A percentile compares a stretch with the other conserved stretches of the same genome.
Conservation (phyloP, 2,888 invertebrate species). For the Seira ritae region DNA sequence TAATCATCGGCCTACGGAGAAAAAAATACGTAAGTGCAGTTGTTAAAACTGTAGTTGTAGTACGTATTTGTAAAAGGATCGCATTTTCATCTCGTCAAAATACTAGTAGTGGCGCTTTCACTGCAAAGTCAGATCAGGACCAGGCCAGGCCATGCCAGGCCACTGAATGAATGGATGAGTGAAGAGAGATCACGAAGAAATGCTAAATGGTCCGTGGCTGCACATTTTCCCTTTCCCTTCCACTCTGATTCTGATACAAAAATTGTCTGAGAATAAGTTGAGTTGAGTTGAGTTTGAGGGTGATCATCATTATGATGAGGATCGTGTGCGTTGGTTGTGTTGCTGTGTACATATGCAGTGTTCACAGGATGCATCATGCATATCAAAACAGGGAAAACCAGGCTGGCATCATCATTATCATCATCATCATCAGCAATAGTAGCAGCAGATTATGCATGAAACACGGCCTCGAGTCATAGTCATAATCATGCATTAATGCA, state of each 20-base stretch:
- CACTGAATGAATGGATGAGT: constrained; percentile 10
- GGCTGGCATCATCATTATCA: neutral
- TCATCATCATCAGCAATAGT: too few relatives aligned
- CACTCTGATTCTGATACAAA: too few relatives aligned
- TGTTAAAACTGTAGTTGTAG: too few relatives aligned
- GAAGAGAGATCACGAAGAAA: constrained; percentile 44
- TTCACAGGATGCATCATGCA: neutral
- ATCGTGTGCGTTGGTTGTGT: too few relatives aligned
- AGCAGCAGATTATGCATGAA: constrained; percentile 9
- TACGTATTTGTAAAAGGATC: too few relatives aligned
- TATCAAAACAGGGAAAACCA: neutral
- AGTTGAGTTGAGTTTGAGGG: too few relatives aligned
- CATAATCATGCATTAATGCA: constrained; percentile 32
- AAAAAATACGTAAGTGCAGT: too few relatives aligned
- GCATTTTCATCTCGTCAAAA: neutral
- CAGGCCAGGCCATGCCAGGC: neutral
- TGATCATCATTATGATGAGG: too few relatives aligned
- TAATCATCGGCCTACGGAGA: neutral
- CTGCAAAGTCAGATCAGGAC: too few relatives aligned
- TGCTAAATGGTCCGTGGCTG: constrained; percentile 62
- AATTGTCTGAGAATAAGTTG: too few relatives aligned
- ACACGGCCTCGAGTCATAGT: constrained; percentile 15
- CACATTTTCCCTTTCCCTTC: constrained; percentile 34
- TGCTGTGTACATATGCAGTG: too few relatives aligned
- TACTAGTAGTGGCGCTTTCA: neutral